Evolutionary conservation across 2,888 invertebrate species (phyloP), one percentile per base, ranked within the genome.

Genomic region (Apotomis betuletana): DNA sequence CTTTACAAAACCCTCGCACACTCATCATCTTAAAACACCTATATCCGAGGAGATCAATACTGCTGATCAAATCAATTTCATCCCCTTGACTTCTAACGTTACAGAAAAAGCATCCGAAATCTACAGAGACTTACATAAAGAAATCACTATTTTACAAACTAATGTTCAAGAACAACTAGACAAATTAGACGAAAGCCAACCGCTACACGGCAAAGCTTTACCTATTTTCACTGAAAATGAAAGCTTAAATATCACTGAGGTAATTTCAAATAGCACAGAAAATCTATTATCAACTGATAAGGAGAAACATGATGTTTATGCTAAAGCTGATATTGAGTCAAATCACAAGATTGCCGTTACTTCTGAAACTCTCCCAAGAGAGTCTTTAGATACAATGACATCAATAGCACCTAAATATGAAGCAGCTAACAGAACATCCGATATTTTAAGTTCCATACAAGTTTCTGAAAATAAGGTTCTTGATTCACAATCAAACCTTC

Each of bases 211-310:
- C 74, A 85, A 85, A 72, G 96, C 95, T 38, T 92, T 91, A 6
- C 87, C 91, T 68, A 80, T 94, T 46, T 91, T 94, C 94, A 85
- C 94, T 88, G 82, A 94, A 91, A 92, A 94, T 87, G 80, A 94
- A 95, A 89, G 95, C 76, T 76, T 96, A 60, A 94, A 94, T 80
- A 89, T 96, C 12, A 95, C 94, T 5, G 94, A 95, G 87, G 82
- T 94, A 0, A 80, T 93, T 67, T 79, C 91, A 4, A 87, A 88
- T 69, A 89, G 94, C 63, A 92, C 87, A 82, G 95, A 95, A 91
- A 86, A 88, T 85, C 87, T 81, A 70, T 86, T 94, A 38, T 87
- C 82, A 44, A 80, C 86, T 75, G 79, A 84, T 57, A 82, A 87
- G 78, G 78, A 79, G 69, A 90, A 91, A n/a, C 83, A 89, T 74